Evolutionary conservation across 2,113 vertebrate species (phyloP), one percentile per base, ranked within the genome.

Genomic region (Pelecanoides urinatrix): DNA sequence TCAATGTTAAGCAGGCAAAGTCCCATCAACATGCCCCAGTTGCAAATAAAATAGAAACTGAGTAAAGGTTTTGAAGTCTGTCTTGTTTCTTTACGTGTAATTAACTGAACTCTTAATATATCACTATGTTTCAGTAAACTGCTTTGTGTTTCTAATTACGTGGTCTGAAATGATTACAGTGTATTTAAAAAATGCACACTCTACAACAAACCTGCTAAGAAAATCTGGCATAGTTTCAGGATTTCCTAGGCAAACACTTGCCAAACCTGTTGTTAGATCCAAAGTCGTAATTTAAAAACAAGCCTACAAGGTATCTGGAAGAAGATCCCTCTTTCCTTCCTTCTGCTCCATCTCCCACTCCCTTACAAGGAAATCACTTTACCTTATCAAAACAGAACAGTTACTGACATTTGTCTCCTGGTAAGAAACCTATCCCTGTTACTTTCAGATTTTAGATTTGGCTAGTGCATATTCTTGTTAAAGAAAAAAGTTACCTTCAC

Each of bases 211-310:
- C 97, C 97, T 91, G 94, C 90, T 88, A 96, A 96, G 96, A 97
- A 97, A 97, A 97, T 96, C 94, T 98, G 98, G 98, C 98, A 96
- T 17, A 0, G 89, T 94, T 97, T 97, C 97, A 98, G 95, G 88
- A 90, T 97, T 97, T 97, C 97, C 95, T 95, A 97, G 97, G 97
- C 97, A 98, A 98, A 97, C 96, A 94, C 96, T 98, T 98, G 98
- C 98, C 98, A 98, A 98, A 97, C 96, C 97, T 95, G 94, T 96
- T 96, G 97, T 98, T 98, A 98, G 97, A 98, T 97, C 97, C 97
- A 79, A 96, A 97, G 97, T 96, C 70, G 3, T 97, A 98, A 98
- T 98, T 98, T 98, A 98, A 98, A 98, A 95, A 98, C 96, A 98
- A 98, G 97, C 97, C 97, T 98, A 97, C 94, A 82, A 97, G 97